Evolutionary conservation across 2,888 invertebrate genomes (phyloP).

Genomic region (Dorcus parallelipipedus): DNA sequence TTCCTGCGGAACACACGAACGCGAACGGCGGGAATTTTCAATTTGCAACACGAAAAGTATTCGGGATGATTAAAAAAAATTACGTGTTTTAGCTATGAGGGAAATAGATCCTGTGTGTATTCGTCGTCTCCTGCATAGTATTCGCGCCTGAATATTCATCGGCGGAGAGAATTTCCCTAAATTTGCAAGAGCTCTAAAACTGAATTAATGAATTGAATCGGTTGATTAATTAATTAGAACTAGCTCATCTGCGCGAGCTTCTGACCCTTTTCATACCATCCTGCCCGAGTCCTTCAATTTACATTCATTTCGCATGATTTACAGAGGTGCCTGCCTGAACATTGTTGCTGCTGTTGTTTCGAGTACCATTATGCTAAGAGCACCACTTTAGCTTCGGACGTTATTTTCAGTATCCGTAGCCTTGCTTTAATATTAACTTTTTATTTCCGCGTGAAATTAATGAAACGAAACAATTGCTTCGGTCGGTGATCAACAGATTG

Average conservation of each 20-base stretch:
- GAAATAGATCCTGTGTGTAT: not conserved
- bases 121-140: not conserved
- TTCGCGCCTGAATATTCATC: constrained; percentile 39
- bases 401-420: not conserved
- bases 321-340: constrained; percentile 19
- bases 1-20: constrained; percentile 16
- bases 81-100: too few relatives aligned
- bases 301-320: constrained; percentile 31
- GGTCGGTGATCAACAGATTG: too few relatives aligned
- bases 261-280: constrained; percentile 39
- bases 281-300: constrained; percentile 40
- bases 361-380: constrained; percentile 19
- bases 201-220: constrained; percentile 58
- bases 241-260: constrained; percentile 45
- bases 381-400: constrained; percentile 10
- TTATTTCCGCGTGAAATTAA: too few relatives aligned
- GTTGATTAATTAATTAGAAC: constrained; percentile 64
- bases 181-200: constrained; percentile 44
- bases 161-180: constrained; percentile 37
- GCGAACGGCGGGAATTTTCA: not conserved
- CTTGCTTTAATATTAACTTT: too few relatives aligned
- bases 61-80: too few relatives aligned
- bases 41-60: not conserved
- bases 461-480: too few relatives aligned
- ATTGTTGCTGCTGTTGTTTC: constrained; percentile 10